These are phyloP conservation scores for Antitype chi DNA, from an alignment of 2,888 invertebrate species.

Conservation along the genomic window DNA sequence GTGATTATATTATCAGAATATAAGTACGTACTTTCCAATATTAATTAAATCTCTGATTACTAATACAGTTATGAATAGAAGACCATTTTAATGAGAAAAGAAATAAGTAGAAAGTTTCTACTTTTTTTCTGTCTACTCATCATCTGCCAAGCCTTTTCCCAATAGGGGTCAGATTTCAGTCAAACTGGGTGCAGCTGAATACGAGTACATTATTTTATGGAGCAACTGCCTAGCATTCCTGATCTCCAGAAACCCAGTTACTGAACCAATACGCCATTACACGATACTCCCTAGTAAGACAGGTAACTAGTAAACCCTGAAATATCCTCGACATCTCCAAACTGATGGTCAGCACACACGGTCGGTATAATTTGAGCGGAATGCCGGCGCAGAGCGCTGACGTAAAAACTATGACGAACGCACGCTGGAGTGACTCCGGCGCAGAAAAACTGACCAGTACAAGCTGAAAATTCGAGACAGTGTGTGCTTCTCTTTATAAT, in stretches of 20 bases:
- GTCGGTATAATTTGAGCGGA: conserved; percentile 84
- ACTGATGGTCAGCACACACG: conserved; percentile 64
- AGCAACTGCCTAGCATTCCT: neutral
- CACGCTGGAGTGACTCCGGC: conserved; percentile 50
- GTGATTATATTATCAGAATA: conserved; percentile 32
- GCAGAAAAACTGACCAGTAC: conserved; percentile 66
- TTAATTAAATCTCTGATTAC: conserved; percentile 17
- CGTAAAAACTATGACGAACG: conserved; percentile 85
- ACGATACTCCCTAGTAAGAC: too few relatives aligned
- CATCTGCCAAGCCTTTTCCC: neutral
- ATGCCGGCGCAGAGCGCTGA: conserved; percentile 76
- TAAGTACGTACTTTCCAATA: conserved; percentile 20
- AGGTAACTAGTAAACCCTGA: neutral
- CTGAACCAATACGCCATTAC: neutral
- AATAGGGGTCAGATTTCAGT: neutral
- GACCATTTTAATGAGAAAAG: conserved; percentile 6
- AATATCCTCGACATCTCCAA: neutral
- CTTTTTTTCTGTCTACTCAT: neutral
- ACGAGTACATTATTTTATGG: too few relatives aligned
- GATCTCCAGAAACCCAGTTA: neutral
- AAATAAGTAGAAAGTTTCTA: neutral
- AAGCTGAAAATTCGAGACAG: conserved; percentile 54
- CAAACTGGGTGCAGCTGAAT: too few relatives aligned
- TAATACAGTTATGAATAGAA: neutral
- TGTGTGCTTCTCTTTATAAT: conserved; percentile 36